Conservation (phyloP, 2,797 vertebrate species). For the Calcarius lapponicus region DNA sequence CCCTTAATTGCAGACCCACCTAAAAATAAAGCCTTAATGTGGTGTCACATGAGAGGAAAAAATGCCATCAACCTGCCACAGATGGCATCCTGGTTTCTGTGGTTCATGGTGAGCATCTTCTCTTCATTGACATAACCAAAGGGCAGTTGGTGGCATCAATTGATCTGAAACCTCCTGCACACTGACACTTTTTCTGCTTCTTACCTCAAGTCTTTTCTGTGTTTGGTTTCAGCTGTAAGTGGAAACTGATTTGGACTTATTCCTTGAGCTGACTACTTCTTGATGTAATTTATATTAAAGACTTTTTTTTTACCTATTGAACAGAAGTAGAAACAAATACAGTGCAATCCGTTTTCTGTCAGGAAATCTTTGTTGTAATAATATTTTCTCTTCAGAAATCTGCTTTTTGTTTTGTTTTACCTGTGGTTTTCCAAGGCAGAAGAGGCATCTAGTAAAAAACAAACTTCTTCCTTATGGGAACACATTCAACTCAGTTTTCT, state of each 20-base stretch:
- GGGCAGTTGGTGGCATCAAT: neutral
- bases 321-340: neutral
- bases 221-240: neutral
- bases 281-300: neutral
- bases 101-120: neutral
- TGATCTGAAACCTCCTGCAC: neutral
- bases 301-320: neutral
- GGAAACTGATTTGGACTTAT: neutral
- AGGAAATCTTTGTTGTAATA: neutral
- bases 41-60: neutral
- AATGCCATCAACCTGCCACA: neutral
- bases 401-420: neutral
- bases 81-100: neutral
- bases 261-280: neutral
- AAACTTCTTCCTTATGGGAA: neutral
- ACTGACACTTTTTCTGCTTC: neutral
- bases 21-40: neutral
- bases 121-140: neutral
- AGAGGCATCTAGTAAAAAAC: neutral
- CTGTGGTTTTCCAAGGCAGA: neutral
- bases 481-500: neutral
- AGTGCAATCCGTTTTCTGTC: neutral
- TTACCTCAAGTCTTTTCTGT: neutral
- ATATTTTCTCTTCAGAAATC: neutral
- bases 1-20: neutral